Conservation (phyloP, 2,113 vertebrate genomes). For the Panthera tigris region DNA sequence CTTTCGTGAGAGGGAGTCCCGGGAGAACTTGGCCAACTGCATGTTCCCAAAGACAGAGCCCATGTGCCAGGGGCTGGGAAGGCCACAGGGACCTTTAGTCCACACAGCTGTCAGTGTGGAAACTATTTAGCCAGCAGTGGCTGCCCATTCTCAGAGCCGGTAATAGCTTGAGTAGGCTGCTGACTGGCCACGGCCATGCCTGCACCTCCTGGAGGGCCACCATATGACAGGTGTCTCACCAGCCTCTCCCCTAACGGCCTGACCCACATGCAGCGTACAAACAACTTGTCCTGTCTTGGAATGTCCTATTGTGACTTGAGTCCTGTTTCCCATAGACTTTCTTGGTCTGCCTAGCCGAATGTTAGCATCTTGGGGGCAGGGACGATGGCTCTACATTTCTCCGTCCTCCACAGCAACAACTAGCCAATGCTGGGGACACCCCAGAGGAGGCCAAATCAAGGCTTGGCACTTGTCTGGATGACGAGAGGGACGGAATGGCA, state of each 20-base stretch:
- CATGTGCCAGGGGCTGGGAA: accelerated
- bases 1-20: not conserved
- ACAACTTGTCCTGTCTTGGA: not conserved
- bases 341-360: not conserved
- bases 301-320: not conserved
- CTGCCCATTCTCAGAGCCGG: not conserved
- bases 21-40: not conserved
- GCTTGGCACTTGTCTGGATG: not conserved
- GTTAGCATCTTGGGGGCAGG: not conserved
- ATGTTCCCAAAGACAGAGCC: not conserved
- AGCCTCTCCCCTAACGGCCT: not conserved
- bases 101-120: not conserved
- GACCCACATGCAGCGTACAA: not conserved
- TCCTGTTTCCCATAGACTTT: not conserved
- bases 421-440: not conserved
- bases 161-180: not conserved
- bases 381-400: not conserved
- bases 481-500: not conserved
- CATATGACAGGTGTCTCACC: not conserved
- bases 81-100: not conserved
- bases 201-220: not conserved
- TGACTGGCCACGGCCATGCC: not conserved
- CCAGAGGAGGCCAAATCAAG: not conserved
- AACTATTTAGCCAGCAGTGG: not conserved
- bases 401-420: not conserved